Conservation (phyloP, 1,140 invertebrate species). For the Drosophila mauritiana region DNA sequence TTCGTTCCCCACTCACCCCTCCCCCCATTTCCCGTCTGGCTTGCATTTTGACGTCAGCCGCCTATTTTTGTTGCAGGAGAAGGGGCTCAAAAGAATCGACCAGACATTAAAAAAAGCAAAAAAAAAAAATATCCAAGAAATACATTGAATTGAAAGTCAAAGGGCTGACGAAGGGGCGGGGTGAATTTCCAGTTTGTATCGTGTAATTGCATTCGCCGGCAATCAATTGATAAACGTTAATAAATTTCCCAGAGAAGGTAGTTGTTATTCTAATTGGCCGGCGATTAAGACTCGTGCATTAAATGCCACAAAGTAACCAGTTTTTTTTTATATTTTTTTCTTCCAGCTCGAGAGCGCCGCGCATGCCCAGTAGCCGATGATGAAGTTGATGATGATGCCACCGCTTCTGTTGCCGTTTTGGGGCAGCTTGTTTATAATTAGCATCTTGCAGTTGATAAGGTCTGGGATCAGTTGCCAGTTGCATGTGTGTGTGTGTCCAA, state of each 20-base stretch:
- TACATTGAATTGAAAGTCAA: conserved; percentile 44
- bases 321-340: conserved; percentile 24
- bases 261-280: conserved; percentile 79
- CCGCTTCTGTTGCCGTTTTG: conserved; percentile 43
- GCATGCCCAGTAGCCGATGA: conserved; percentile 72
- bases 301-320: conserved; percentile 40
- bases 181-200: conserved; percentile 21
- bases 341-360: conserved; percentile 35
- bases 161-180: conserved; percentile 17
- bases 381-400: conserved; percentile 33
- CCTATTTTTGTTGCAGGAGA: conserved; percentile 50
- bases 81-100: conserved; percentile 21
- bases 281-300: conserved; percentile 75
- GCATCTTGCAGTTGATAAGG: conserved; percentile 77
- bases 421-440: conserved; percentile 77
- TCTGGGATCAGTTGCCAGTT: background rate
- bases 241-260: conserved; percentile 69
- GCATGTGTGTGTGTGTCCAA: conserved; percentile 34
- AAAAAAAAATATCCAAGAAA: conserved; percentile 41
- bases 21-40: conserved; percentile 23
- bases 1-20: conserved; percentile 12
- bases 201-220: conserved; percentile 65
- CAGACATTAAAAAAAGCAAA: conserved; percentile 69
- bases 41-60: conserved; percentile 75
- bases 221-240: conserved; percentile 69